These are phyloP conservation scores for Baccha elongata DNA, from an alignment of 2,888 invertebrate genomes.

Conservation along the genomic window DNA sequence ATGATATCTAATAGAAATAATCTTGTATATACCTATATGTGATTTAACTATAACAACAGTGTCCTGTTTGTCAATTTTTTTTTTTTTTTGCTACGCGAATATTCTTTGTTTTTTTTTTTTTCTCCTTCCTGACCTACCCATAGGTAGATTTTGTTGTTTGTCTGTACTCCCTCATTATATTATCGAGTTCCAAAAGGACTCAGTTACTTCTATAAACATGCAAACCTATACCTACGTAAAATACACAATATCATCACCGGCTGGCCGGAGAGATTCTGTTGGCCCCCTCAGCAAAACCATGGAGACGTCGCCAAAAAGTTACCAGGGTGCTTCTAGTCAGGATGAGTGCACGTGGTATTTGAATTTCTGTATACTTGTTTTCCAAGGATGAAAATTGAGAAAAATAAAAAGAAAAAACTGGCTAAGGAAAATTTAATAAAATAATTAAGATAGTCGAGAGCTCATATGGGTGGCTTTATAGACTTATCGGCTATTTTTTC, in stretches of 20 bases:
- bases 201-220: not conserved
- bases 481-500: constrained; percentile 35
- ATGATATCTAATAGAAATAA: not conserved
- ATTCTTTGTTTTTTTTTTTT: constrained; percentile 1
- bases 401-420: constrained; percentile 39
- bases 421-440: constrained; percentile 35
- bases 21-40: too few species aligned
- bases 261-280: constrained; percentile 10
- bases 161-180: constrained; percentile 47
- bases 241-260: constrained; percentile 20
- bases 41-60: constrained; percentile 12
- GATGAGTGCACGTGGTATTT: constrained; percentile 44
- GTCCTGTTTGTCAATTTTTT: not conserved
- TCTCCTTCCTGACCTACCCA: constrained; percentile 68
- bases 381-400: constrained; percentile 46
- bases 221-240: not conserved
- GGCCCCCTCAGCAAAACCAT: constrained; percentile 66
- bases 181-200: constrained; percentile 29
- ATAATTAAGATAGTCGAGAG: constrained; percentile 62
- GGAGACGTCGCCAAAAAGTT: constrained; percentile 55
- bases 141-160: constrained; percentile 61
- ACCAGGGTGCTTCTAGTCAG: constrained; percentile 7
- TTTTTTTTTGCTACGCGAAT: not conserved
- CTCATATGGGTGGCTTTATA: constrained; percentile 39
- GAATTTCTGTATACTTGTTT: constrained; percentile 30